Evolutionary conservation across 2,797 vertebrate genomes (phyloP), one percentile per base, ranked within the genome.

Genomic region (Characodon lateralis): DNA sequence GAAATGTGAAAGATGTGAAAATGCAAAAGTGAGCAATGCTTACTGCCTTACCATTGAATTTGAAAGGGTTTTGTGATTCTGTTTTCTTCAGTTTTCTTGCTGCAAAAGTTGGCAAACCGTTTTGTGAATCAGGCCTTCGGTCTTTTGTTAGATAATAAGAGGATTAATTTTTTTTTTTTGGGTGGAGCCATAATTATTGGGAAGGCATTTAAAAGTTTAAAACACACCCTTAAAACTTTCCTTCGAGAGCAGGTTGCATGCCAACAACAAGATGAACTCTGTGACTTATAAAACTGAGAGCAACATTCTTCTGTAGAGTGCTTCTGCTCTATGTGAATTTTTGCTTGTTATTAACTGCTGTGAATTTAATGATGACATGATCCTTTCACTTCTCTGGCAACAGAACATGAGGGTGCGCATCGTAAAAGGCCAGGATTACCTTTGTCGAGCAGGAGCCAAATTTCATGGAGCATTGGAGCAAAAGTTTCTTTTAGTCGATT

Each of bases 361-460:
- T 79, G 22, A 65, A 61, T 68, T 8, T 68, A 56, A 82, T 28
- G 20, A 39, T 80, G 65, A 75, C 43, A 74, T 74, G 61, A 70
- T 80, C 50, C 63, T 78, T 83, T 83, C 58, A 70, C 26, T 90
- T 74, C 71, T 74, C 79, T 81, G 78, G 91, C 90, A 93, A 83
- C 95, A 99, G 98, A 98, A 98, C 90, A 97, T 99, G 94, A 97
- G 97, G 80, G 96, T 99, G 8, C 96, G 98, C 50, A 98, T 96
- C 10, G 97, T 99, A 79, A 98, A 95, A 93, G 98, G 98, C 77
- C 97, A 96, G 88, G 96, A 97, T 88, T 99, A 99, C 91, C 94
- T 96, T 92, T 98, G 97, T 91, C 97, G 95, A 91, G 96, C 97
- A 55, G 98, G 98, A 87, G 96, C 96, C 72, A 99, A 96, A 95